A percentile compares a stretch with the other conserved stretches of the same genome.
Conservation (phyloP, 2,888 invertebrate genomes). For the Nudaria mundana region DNA sequence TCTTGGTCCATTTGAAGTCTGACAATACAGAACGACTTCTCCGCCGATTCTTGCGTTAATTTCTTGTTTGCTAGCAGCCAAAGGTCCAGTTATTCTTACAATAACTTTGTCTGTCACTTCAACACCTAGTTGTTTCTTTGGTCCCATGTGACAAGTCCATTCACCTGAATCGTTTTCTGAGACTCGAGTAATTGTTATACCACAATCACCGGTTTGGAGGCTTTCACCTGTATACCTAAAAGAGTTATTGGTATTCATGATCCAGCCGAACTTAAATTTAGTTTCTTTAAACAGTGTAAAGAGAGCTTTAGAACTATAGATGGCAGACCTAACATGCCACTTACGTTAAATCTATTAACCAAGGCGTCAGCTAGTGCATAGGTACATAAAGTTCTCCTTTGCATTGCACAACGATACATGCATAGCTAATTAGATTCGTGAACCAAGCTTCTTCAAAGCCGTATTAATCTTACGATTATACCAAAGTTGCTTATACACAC, state of each 20-base stretch:
- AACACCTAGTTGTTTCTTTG: slow-evolving; percentile 46
- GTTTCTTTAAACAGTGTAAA: too few relatives aligned
- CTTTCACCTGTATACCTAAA: slow-evolving; percentile 66
- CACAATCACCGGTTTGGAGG: slow-evolving; percentile 68
- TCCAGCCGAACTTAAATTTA: too few relatives aligned
- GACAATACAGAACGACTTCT: slow-evolving; percentile 59
- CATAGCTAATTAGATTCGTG: too few relatives aligned
- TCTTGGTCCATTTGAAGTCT: slow-evolving; percentile 58
- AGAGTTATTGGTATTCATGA: not conserved
- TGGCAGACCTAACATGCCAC: too few relatives aligned
- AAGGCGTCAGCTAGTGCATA: too few relatives aligned
- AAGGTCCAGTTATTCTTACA: slow-evolving; percentile 67
- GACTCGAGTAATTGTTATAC: slow-evolving; percentile 59
- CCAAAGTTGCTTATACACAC: too few relatives aligned
- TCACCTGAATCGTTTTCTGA: slow-evolving; percentile 51
- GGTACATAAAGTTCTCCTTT: too few relatives aligned
- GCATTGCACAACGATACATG: too few relatives aligned
- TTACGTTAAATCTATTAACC: too few relatives aligned
- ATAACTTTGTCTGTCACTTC: slow-evolving; percentile 55
- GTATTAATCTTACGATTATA: too few relatives aligned
- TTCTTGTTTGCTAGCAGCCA: slow-evolving; percentile 54
- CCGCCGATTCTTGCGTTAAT: slow-evolving; percentile 39
- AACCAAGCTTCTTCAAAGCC: too few relatives aligned
- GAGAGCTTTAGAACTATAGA: too few relatives aligned
- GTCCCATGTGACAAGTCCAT: slow-evolving; percentile 78